Conservation (phyloP, 2,888 invertebrate genomes). For the Ptycholaimellus sp. region DNA sequence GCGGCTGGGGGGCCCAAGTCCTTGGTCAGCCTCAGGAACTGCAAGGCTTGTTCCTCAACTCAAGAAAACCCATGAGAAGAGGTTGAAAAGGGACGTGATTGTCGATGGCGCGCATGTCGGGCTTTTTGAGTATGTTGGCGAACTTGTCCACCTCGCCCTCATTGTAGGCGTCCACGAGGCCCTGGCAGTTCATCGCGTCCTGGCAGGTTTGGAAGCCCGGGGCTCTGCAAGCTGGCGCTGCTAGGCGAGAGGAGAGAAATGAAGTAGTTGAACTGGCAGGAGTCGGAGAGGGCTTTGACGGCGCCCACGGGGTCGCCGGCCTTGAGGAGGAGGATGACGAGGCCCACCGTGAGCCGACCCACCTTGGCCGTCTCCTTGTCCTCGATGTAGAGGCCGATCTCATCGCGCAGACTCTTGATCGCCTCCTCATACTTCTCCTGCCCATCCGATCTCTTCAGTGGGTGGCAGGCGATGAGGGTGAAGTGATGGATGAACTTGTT, state of each 20-base stretch:
- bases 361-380: conserved; percentile 52
- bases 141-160: conserved; percentile 26
- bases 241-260: conserved; percentile 33
- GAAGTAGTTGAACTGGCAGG: conserved; percentile 70
- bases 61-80: too few relatives aligned
- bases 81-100: conserved; percentile 15
- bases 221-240: neutral
- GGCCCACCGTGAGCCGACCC: conserved; percentile 60
- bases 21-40: too few relatives aligned
- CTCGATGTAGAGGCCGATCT: conserved; percentile 62
- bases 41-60: too few relatives aligned
- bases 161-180: conserved; percentile 24
- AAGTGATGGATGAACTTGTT: too few relatives aligned
- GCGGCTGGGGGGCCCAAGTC: too few relatives aligned
- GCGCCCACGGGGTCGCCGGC: conserved; percentile 78
- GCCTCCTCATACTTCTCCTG: conserved; percentile 76
- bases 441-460: too few relatives aligned
- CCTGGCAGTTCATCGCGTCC: too few relatives aligned
- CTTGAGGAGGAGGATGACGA: conserved; percentile 68
- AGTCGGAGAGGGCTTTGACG: conserved; percentile 49
- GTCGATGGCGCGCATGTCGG: conserved; percentile 16
- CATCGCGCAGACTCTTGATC: conserved; percentile 54
- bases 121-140: conserved; percentile 14
- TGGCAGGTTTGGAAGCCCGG: too few relatives aligned
- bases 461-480: too few relatives aligned